These are phyloP conservation scores for Hydractinia echinata DNA, from an alignment of 30 jellyfish, hydroid and myxozoan genomes.

Conservation along the genomic window DNA sequence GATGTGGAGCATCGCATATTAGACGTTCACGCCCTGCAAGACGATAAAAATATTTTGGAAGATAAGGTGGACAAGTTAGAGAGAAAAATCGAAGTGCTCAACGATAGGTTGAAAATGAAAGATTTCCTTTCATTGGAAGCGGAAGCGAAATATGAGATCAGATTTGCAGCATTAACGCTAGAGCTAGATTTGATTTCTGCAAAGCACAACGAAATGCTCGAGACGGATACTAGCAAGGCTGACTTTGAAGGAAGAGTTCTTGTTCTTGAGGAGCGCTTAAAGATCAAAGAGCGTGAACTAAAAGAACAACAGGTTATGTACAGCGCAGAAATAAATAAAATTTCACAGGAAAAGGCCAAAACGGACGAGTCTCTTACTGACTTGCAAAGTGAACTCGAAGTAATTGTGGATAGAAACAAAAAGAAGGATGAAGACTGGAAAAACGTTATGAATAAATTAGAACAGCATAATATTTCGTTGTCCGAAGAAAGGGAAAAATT, in stretches of 20 bases:
- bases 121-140: not conserved
- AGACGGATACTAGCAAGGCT: not conserved
- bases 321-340: not conserved
- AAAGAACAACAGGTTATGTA: not conserved
- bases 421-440: not conserved
- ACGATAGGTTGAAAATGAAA: constrained; percentile 12
- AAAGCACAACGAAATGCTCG: not conserved
- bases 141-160: not conserved
- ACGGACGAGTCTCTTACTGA: not conserved
- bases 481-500: not conserved
- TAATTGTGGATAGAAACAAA: not conserved
- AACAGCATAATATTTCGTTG: not conserved
- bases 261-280: constrained; percentile 27
- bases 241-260: not conserved
- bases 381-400: not conserved
- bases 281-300: constrained; percentile 15
- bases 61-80: not conserved
- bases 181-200: not conserved
- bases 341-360: not conserved
- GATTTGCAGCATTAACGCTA: not conserved
- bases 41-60: not conserved
- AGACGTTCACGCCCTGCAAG: not conserved
- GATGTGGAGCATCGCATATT: not conserved
- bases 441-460: not conserved
- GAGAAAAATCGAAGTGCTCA: not conserved